phyloP scores from a whole-genome alignment of 2,113 vertebrate species.

The Montifringilla adamsi region DNA sequence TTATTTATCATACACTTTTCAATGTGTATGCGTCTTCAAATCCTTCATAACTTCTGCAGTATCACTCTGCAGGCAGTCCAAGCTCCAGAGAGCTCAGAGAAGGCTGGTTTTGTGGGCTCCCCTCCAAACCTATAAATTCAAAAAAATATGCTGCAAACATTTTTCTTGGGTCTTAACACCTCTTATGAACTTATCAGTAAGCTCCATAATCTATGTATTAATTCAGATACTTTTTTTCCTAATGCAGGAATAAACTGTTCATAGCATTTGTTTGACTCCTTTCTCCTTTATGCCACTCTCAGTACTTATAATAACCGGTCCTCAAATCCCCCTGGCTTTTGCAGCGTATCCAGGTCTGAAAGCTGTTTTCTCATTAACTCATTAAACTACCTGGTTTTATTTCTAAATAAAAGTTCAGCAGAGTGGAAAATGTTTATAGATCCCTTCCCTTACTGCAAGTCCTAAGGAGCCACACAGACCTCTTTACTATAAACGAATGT shows the following conservation, averaged over 20 bases:
- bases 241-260: neutral
- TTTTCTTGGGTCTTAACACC: neutral
- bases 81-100: neutral
- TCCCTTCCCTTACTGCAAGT: neutral
- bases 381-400: neutral
- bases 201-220: neutral
- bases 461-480: neutral
- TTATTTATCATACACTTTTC: neutral
- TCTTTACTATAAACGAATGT: neutral
- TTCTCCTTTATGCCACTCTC: neutral
- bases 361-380: slow-evolving; percentile 3
- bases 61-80: neutral
- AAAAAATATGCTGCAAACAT: neutral
- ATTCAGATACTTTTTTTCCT: neutral
- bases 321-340: neutral
- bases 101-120: neutral
- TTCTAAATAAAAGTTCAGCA: slow-evolving; percentile 7
- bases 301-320: neutral
- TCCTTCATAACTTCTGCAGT: neutral
- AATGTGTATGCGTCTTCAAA: neutral
- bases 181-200: neutral
- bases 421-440: neutral
- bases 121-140: neutral
- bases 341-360: neutral
- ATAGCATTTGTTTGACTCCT: neutral